Evolutionary conservation across 2,888 invertebrate genomes (phyloP).

Genomic region (Theretra japonica): DNA sequence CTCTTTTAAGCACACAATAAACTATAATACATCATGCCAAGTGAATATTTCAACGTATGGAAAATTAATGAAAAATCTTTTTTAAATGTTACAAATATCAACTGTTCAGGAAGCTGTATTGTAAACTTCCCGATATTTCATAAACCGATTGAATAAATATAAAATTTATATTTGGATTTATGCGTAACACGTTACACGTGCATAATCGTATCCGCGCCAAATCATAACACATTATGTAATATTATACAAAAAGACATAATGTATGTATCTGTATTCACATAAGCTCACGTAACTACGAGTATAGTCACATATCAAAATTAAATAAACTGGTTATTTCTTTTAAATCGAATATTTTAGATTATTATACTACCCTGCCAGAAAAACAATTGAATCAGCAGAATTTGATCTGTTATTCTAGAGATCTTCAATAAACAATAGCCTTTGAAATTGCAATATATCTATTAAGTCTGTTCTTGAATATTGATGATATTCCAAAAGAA

Average conservation of each 20-base stretch:
- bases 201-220: not conserved
- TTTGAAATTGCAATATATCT: too few species aligned
- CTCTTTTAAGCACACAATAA: not conserved
- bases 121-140: conserved; percentile 12
- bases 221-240: conserved; percentile 1
- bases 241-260: not conserved
- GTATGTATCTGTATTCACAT: not conserved
- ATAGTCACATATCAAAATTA: too few species aligned
- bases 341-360: too few species aligned
- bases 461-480: too few species aligned
- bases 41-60: too few species aligned
- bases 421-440: too few species aligned
- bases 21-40: not conserved
- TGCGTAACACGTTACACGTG: conserved; percentile 8
- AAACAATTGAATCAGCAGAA: too few species aligned
- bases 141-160: conserved; percentile 1
- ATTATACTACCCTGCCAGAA: too few species aligned
- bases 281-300: not conserved
- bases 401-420: too few species aligned
- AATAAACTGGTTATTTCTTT: too few species aligned
- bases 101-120: not conserved
- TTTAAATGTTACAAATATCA: not conserved
- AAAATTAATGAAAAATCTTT: not conserved
- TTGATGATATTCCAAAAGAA: too few species aligned
- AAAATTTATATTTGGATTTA: conserved; percentile 8